Evolutionary conservation across 2,113 vertebrate species (phyloP).

Genomic region (Microcebus jonahi): DNA sequence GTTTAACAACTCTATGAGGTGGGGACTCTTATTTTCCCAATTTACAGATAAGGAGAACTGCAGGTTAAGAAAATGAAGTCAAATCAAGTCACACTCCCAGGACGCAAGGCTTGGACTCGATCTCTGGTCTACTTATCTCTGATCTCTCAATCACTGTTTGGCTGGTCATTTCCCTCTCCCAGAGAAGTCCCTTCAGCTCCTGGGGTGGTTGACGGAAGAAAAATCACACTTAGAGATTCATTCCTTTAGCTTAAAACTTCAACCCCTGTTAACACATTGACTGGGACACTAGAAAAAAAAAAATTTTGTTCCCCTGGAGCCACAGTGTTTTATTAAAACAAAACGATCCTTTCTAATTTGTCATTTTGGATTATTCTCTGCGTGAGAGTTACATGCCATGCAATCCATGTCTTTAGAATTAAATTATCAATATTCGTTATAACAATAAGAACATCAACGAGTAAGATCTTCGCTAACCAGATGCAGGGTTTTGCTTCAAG

Average conservation of each 20-base stretch:
- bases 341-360: no score
- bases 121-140: not conserved
- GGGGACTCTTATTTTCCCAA: not conserved
- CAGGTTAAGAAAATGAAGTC: not conserved
- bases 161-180: not conserved
- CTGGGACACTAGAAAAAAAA: no score
- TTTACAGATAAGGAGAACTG: not conserved
- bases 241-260: constrained; percentile 15
- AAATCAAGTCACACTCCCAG: not conserved
- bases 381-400: no score
- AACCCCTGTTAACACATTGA: not conserved
- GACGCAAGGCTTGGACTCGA: not conserved
- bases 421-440: no score
- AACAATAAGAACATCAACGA: no score
- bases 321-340: no score
- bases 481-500: no score
- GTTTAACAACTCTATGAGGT: not conserved
- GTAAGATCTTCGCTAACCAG: no score
- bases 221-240: not conserved
- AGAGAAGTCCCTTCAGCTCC: not conserved
- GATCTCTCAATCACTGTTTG: not conserved
- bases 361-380: no score
- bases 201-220: not conserved
- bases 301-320: no score
- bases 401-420: no score